A percentile compares a stretch with the other conserved stretches of the same genome.
Conservation (phyloP, 2,888 invertebrate genomes). For the Copidosoma aretas region DNA sequence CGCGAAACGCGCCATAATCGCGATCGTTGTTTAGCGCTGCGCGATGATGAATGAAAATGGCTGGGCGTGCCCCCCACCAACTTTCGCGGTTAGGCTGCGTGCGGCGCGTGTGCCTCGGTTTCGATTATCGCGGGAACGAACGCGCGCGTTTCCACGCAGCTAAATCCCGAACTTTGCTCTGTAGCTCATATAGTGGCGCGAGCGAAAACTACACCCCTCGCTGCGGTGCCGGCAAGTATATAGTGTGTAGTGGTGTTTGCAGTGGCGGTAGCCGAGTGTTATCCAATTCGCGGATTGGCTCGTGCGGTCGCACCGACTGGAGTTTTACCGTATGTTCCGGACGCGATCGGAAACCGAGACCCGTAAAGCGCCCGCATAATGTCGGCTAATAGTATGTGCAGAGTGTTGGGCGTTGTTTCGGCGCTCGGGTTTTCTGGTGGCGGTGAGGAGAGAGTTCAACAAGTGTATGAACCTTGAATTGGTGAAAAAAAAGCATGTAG, state of each 20-base stretch:
- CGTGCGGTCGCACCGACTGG: not conserved
- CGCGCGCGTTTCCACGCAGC: not conserved
- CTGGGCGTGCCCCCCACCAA: not conserved
- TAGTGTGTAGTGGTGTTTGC: too few relatives aligned
- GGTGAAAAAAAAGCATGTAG: too few relatives aligned
- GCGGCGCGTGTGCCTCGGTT: not conserved
- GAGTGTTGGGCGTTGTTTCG: not conserved
- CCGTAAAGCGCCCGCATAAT: not conserved
- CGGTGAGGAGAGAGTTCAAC: too few relatives aligned
- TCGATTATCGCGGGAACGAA: constrained; percentile 16
- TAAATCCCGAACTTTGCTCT: constrained; percentile 44
- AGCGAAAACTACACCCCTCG: constrained; percentile 48
- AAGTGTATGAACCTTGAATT: too few relatives aligned
- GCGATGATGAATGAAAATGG: constrained; percentile 46
- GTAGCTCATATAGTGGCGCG: constrained; percentile 42
- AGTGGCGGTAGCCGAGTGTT: not conserved
- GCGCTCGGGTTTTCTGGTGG: too few relatives aligned
- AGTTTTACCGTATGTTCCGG: constrained; percentile 4
- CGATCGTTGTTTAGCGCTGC: constrained; percentile 40
- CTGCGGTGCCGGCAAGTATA: too few relatives aligned
- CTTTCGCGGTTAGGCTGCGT: not conserved
- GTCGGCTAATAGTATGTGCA: not conserved
- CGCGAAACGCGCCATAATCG: constrained; percentile 35
- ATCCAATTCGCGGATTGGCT: constrained; percentile 15
- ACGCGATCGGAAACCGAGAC: constrained; percentile 1